A percentile compares a stretch with the other conserved stretches of the same genome.
These are phyloP conservation scores for Xenopus borealis DNA, from an alignment of 2,113 vertebrate genomes.

Conservation along the genomic window DNA sequence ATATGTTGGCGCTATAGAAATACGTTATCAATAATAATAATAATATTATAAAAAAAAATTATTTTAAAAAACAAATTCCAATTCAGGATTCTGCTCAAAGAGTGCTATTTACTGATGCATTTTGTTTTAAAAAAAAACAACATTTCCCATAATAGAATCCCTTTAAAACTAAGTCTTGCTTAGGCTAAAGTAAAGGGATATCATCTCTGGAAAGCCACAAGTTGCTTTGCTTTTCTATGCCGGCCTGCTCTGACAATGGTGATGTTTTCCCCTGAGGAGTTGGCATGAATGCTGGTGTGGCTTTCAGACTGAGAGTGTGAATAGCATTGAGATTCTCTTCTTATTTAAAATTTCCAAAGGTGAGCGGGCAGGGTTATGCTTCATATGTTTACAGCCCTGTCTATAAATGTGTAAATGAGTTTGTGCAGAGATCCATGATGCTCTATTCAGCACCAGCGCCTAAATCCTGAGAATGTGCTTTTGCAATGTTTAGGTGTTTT, in stretches of 20 bases:
- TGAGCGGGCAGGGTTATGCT: slow-evolving; percentile 21
- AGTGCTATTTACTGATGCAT: too few relatives aligned
- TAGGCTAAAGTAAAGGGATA: background rate
- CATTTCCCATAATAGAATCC: too few relatives aligned
- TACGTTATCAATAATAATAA: too few relatives aligned
- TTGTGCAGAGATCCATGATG: slow-evolving; percentile 11
- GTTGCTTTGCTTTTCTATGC: background rate
- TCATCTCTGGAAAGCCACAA: background rate
- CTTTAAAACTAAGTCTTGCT: background rate
- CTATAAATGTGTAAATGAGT: slow-evolving; percentile 40
- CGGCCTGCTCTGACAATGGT: slow-evolving; percentile 10
- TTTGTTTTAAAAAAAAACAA: too few relatives aligned
- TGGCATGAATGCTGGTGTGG: slow-evolving; percentile 11
- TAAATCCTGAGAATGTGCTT: slow-evolving; percentile 16
- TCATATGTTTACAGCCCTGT: slow-evolving; percentile 22
- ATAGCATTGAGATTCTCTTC: slow-evolving; percentile 40
- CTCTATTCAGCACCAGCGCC: slow-evolving; percentile 7
- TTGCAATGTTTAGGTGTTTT: background rate
- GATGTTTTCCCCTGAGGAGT: slow-evolving; percentile 19
- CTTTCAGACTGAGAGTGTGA: slow-evolving; percentile 33
- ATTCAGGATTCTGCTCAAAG: too few relatives aligned
- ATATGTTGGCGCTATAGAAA: too few relatives aligned
- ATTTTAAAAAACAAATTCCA: too few relatives aligned
- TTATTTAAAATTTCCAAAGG: slow-evolving; percentile 36
- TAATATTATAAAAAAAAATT: too few relatives aligned